A percentile compares a stretch with the other conserved stretches of the same genome.
These are phyloP conservation scores for Chelidonichthys spinosus DNA, from an alignment of 2,797 vertebrate genomes.

Conservation along the genomic window DNA sequence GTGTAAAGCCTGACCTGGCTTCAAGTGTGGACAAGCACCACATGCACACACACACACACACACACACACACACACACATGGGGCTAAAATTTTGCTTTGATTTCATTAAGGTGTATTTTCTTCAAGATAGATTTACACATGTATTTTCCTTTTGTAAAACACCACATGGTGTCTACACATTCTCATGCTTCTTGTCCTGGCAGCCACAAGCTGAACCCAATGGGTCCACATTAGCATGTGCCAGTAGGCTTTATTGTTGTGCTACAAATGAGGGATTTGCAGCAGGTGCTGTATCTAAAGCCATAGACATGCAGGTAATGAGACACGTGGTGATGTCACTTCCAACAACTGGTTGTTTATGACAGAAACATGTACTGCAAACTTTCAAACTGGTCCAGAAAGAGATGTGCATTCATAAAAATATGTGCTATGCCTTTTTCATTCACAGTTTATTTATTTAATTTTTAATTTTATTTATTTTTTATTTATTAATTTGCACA, in stretches of 20 bases:
- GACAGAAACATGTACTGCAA: background rate
- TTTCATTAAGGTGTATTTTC: background rate
- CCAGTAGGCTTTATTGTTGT: constrained; percentile 11
- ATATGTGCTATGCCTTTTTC: background rate
- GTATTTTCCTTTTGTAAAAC: constrained; percentile 1
- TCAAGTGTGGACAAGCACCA: background rate
- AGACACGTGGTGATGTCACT: constrained; percentile 23
- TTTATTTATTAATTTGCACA: too few relatives aligned
- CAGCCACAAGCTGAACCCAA: background rate
- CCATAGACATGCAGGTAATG: constrained; percentile 34
- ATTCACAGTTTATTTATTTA: too few relatives aligned
- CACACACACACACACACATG: background rate
- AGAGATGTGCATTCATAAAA: background rate
- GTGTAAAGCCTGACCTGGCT: constrained; percentile 46
- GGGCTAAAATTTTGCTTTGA: background rate
- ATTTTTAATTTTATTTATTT: too few relatives aligned
- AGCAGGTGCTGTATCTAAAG: constrained; percentile 34
- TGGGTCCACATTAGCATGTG: constrained; percentile 3
- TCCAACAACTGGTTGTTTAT: constrained; percentile 18
- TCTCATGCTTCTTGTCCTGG: background rate
- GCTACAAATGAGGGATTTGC: constrained; percentile 14
- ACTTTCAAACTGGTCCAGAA: background rate
- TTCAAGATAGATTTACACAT: background rate
- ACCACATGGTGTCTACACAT: background rate
- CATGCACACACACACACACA: constrained; percentile 8